Percentiles rank a stretch among this genome's conserved stretches.
These are phyloP conservation scores for Lasioglossum figueresi DNA, from an alignment of 2,888 invertebrate genomes.

Conservation along the genomic window DNA sequence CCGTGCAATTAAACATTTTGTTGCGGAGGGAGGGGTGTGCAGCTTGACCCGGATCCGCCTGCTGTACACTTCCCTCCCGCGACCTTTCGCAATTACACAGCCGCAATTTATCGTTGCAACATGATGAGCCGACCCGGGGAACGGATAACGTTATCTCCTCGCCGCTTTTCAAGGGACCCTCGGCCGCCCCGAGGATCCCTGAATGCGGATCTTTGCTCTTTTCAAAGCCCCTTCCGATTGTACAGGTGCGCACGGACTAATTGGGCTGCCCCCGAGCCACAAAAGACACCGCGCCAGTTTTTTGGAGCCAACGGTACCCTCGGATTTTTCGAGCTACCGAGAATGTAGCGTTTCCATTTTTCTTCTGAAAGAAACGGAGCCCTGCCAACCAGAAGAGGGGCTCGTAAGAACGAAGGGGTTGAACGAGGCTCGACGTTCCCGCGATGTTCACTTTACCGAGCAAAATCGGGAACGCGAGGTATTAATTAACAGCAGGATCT, in stretches of 20 bases:
- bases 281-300: slow-evolving; percentile 34
- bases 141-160: slow-evolving; percentile 31
- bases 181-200: slow-evolving; percentile 1
- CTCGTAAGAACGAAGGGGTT: not conserved
- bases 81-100: slow-evolving; percentile 62
- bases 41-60: slow-evolving; percentile 61
- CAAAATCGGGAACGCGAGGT: slow-evolving; percentile 14
- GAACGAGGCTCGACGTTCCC: not conserved
- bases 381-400: not conserved
- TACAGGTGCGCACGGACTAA: slow-evolving; percentile 32
- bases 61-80: slow-evolving; percentile 62
- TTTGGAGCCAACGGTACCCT: not conserved
- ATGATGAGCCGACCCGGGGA: slow-evolving; percentile 27
- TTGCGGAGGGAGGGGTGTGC: slow-evolving; percentile 46
- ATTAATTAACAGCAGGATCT: slow-evolving; percentile 41
- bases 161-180: slow-evolving; percentile 42
- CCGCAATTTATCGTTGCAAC: slow-evolving; percentile 61
- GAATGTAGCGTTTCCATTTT: not conserved
- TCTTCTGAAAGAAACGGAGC: not conserved
- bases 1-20: slow-evolving; percentile 69
- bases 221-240: slow-evolving; percentile 21
- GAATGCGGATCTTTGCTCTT: slow-evolving; percentile 27
- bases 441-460: slow-evolving; percentile 13
- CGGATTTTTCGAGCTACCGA: not conserved
- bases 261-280: slow-evolving; percentile 27